Evolutionary conservation across 2,888 invertebrate genomes (phyloP).

Genomic region (Lacanobia oleracea): DNA sequence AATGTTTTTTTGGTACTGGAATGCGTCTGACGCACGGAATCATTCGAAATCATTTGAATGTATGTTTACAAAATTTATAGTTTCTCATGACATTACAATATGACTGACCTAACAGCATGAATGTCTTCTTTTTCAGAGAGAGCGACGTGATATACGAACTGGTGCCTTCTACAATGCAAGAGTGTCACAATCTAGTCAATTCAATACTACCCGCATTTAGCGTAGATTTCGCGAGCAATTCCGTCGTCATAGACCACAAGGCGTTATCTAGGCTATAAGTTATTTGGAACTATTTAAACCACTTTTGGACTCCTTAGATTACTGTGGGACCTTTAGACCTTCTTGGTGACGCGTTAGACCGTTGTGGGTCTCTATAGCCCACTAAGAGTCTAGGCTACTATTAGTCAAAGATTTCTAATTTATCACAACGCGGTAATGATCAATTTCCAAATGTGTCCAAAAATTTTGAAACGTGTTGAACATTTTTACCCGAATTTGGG

Average conservation of each 20-base stretch:
- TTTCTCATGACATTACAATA: too few species aligned
- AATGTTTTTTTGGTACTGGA: too few species aligned
- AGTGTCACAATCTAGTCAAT: slow-evolving; percentile 72
- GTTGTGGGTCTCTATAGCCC: too few species aligned
- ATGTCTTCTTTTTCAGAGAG: slow-evolving; percentile 70
- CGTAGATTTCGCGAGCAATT: slow-evolving; percentile 76
- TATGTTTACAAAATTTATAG: too few species aligned
- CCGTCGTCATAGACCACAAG: slow-evolving; percentile 74
- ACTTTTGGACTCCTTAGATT: background rate
- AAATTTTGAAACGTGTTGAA: background rate
- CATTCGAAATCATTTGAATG: too few species aligned
- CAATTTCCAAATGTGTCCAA: background rate
- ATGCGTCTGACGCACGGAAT: too few species aligned
- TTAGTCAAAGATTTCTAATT: background rate
- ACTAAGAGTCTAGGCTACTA: background rate
- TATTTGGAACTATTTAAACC: background rate
- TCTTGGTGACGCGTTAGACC: background rate
- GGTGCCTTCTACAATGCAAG: slow-evolving; percentile 70
- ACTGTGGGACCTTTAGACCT: background rate
- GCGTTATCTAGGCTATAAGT: slow-evolving; percentile 71
- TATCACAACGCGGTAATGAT: too few species aligned
- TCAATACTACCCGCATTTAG: slow-evolving; percentile 75
- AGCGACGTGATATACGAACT: slow-evolving; percentile 72
- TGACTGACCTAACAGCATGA: too few species aligned
- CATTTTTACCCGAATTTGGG: background rate